Base-by-base conservation (phyloP, 2,113 vertebrate genomes). In the Eulemur macaco region DNA sequence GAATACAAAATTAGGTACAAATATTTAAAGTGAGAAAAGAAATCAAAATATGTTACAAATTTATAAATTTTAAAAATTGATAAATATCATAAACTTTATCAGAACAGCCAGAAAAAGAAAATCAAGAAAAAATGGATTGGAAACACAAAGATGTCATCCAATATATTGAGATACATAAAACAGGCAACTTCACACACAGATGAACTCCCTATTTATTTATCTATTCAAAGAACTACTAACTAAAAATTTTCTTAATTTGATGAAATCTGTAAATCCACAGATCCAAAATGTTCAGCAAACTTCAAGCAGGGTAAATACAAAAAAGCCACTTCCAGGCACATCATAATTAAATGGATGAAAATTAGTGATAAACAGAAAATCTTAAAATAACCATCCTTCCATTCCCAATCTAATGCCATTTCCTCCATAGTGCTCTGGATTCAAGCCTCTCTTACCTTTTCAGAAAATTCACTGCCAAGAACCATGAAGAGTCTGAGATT, bases 271-370 rank as follows among this genome's bases (percentile, higher is more conserved):
- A 34, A 92, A 64, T 9, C 27, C 25, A 80, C 14, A 90, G 29
- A 76, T 47, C 5, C 37, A 73, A 69, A 93, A 93, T 34, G 34
- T 3, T 56, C 66, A 60, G 52, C 29, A 47, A 83, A 69, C 17
- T 86, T 82, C 58, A 93, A 82, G n/a, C 31, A 78, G 31, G 25
- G 63, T 80, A 86, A 86, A 93, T 37, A 77, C 34, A 87, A 66
- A 81, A 91, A 94, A 54, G 47, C 2, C 25, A 50, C 17, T 69
- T 64, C 45, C 31, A 17, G 25, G 27, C 82, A 50, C 23, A 27
- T 37, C 54, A 37, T 78, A 58, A 95, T n/a, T 73, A 73, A 74
- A 39, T 80, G 71, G n/a, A 54, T 78, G 47, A 93, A 96, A 93
- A 45, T 13, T 60, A 63, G 17, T 64, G 52, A 54, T 50, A 50